Evolutionary conservation across 2,113 vertebrate genomes (phyloP).

Genomic region (Noctilio leporinus): DNA sequence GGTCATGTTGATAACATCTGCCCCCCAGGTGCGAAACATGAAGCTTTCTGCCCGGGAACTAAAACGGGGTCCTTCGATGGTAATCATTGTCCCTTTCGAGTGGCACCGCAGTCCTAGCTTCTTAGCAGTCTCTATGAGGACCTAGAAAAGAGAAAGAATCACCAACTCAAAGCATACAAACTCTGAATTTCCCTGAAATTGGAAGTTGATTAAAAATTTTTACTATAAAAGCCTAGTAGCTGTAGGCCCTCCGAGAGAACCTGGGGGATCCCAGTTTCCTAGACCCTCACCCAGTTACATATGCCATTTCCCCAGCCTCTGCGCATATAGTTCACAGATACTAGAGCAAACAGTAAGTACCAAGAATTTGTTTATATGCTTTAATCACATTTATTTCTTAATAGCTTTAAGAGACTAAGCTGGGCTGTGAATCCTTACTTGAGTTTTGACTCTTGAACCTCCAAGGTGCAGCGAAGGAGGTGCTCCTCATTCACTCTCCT

Average conservation of each 20-base stretch:
- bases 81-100: constrained; percentile 89
- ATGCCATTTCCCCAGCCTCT: background rate
- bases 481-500: background rate
- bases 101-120: constrained; percentile 92
- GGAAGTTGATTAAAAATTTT: background rate
- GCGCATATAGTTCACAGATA: background rate
- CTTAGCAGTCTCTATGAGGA: constrained; percentile 88
- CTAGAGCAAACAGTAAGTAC: background rate
- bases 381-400: background rate
- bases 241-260: background rate
- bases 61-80: constrained; percentile 95
- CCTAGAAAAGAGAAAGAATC: constrained; percentile 76
- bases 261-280: background rate
- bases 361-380: background rate
- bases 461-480: background rate
- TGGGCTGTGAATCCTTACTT: background rate
- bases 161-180: background rate
- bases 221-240: background rate
- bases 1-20: constrained; percentile 98
- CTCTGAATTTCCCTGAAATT: background rate
- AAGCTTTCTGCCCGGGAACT: constrained; percentile 94
- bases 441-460: background rate
- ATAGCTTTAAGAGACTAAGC: background rate
- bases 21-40: constrained; percentile 94
- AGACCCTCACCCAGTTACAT: background rate